Evolutionary conservation across 2,888 invertebrate genomes (phyloP), one percentile per base, ranked within the genome.

Genomic region (Hipparchia sbordonii): DNA sequence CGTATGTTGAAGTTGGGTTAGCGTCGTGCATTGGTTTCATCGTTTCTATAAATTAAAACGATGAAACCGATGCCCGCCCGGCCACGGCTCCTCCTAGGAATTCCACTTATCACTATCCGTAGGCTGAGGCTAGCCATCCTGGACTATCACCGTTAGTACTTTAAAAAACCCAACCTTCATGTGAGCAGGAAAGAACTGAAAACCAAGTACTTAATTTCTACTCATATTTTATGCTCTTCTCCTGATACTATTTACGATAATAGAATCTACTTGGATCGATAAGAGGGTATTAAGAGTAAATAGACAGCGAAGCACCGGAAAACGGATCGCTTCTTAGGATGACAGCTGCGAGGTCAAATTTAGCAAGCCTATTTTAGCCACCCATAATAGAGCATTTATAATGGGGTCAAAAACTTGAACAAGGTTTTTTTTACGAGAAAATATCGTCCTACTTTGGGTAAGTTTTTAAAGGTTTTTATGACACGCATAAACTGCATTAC

Each of bases 401-500:
- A 62, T 62, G 12, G 46, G 8, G 46, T 62, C 46, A 13, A 46
- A n/a, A 62, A 45, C 61, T 46, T 46, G n/a, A 12, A 39, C 5
- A 10, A 39, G 60, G 12, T 60, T 60, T 12, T 45, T 12, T 60
- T 60, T 23, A 13, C 57, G 13, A 13, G 8, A 57, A 57, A 57
- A 23, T 57, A 8, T 57, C 57, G 13, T 57, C 57, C 23, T 39
- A 39, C 39, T 60, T 60, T 60, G 39, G 10, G 39, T 39, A 10
- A 39, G 10, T 57, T 67, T 57, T 2, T 8, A 67, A 46, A 67
- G 45, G n/a, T 45, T 72, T 74, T 74, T 74, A 74, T 65, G 68
- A 67, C 60, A 9, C 23, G 48, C 69, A 51, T 69, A 67, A 72
- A 74, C 60, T 74, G 72, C 72, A 69, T 56, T 61, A 69, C 23